Evolutionary conservation across 2,888 invertebrate species (phyloP), one percentile per base, ranked within the genome.

Genomic region (Beris morrisii): DNA sequence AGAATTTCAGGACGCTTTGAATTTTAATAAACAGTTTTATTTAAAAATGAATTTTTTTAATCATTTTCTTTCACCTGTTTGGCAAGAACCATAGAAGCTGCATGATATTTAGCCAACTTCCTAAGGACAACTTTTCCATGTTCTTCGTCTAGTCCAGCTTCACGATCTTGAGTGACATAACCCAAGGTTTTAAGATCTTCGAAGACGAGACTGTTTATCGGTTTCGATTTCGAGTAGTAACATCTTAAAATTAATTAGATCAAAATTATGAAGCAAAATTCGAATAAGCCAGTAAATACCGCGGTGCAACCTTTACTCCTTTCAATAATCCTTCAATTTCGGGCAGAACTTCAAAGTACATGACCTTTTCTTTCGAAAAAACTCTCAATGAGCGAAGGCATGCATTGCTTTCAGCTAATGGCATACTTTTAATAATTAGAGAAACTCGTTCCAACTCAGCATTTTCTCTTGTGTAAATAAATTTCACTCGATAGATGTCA

Each of bases 51-150:
- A 22, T 22, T 22, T 22, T 22, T 22, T 22, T 3, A 22, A 22
- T 22, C 22, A 22, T 22, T 22, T 22, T 22, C n/a, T 70, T 73
- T 73, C 75, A 85, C 85, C 79, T 83, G 83, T 72, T 84, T 81
- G 57, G 78, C 79, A 67, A 85, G 72, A 45, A 84, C 78, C 68
- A 85, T 81, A 1, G 85, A 85, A 15, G 82, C 80, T 9, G 85
- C 86, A 73, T 86, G 86, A 71, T 84, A 83, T 71, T 78, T 80
- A 3, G 83, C 86, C 73, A 86, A 73, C 73, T 83, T 83, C 66
- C 77, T 77, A 1, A 86, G 72, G 9, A 84, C 82, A 46, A 83
- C 71, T 52, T 81, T 72, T 67, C 81, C 81, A 73, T 86, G 86
- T 12, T 79, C 77, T 72, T 83, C 78, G 74, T 86, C 84, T 30